Evolutionary conservation across 2,113 vertebrate genomes (phyloP).

Genomic region (Patagioenas fasciata): DNA sequence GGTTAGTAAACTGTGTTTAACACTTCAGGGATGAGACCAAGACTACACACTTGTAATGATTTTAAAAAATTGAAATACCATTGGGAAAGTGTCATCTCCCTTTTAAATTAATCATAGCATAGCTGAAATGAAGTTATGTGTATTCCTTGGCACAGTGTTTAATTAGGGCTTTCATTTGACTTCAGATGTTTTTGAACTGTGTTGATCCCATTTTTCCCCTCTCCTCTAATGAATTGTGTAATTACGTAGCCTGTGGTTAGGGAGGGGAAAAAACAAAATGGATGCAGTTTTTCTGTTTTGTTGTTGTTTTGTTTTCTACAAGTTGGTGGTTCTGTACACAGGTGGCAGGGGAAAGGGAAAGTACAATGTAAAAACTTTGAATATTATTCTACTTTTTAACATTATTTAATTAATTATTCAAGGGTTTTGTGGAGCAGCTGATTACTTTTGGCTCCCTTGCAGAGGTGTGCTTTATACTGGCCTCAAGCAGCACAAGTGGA

Average conservation of each 20-base stretch:
- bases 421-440: not conserved
- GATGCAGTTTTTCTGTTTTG: not conserved
- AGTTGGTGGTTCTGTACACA: not conserved
- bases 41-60: not conserved
- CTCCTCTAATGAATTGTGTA: not conserved
- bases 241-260: not conserved
- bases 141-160: not conserved
- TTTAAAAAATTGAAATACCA: not conserved
- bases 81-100: slow-evolving; percentile 10
- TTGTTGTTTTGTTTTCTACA: not conserved
- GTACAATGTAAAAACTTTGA: not conserved
- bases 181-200: slow-evolving; percentile 6
- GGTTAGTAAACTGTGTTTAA: slow-evolving; percentile 33
- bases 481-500: not conserved
- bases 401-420: not conserved
- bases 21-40: not conserved
- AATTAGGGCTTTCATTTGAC: not conserved
- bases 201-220: not conserved
- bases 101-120: not conserved
- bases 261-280: not conserved
- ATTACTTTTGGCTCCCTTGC: not conserved
- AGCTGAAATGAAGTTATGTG: not conserved
- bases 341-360: not conserved
- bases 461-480: not conserved
- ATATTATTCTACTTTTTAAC: not conserved